These are phyloP conservation scores for Cantharis rufa DNA, from an alignment of 2,888 invertebrate genomes.

Conservation along the genomic window DNA sequence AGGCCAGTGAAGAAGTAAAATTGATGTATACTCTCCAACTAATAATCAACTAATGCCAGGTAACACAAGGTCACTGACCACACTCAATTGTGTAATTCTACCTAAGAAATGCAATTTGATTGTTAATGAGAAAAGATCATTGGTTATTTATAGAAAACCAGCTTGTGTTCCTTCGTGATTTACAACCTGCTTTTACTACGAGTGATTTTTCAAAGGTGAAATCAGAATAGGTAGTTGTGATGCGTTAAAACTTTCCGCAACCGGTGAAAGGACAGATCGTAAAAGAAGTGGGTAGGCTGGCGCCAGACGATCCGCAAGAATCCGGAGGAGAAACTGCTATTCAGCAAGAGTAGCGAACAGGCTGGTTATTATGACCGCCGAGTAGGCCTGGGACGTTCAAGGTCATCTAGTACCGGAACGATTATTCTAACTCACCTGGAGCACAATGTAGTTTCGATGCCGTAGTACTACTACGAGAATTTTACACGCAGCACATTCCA, in stretches of 20 bases:
- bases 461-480: conserved; percentile 29
- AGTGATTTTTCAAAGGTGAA: background rate
- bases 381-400: conserved; percentile 52
- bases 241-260: background rate
- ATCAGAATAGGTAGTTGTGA: background rate
- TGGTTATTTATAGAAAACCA: background rate
- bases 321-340: conserved; percentile 23
- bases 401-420: conserved; percentile 50
- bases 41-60: conserved; percentile 15
- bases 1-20: background rate
- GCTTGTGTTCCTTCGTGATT: background rate
- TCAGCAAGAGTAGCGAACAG: conserved; percentile 13
- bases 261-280: conserved; percentile 17
- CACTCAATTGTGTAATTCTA: conserved; percentile 11
- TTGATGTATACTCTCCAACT: background rate
- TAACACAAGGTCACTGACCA: conserved; percentile 31
- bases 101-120: conserved; percentile 10
- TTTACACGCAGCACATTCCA: conserved; percentile 28
- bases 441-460: conserved; percentile 20
- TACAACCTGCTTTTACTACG: background rate
- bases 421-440: conserved; percentile 30
- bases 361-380: conserved; percentile 25
- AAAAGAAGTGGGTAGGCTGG: conserved; percentile 26
- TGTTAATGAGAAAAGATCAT: conserved; percentile 1
- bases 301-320: conserved; percentile 24